A percentile compares a stretch with the other conserved stretches of the same genome.
Evolutionary conservation across 2,888 invertebrate species (phyloP).

Genomic region (Stictocephala bisonia): DNA sequence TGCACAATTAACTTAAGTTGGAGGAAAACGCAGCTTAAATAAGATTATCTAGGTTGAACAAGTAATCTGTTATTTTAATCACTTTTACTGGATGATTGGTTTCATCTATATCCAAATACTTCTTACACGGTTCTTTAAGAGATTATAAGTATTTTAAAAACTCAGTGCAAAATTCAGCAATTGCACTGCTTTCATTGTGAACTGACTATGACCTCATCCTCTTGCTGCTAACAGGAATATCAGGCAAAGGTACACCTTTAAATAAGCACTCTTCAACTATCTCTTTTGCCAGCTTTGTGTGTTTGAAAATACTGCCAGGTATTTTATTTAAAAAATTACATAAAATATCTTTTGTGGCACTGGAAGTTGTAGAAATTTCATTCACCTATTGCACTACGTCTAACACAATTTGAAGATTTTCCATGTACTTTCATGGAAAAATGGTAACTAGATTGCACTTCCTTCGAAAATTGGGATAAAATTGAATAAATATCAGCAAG

Average conservation of each 20-base stretch:
- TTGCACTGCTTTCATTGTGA: neutral
- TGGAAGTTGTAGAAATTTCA: too few species aligned
- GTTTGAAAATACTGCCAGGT: constrained; percentile 13
- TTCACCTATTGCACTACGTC: too few species aligned
- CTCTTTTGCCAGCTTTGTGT: neutral
- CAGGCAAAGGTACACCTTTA: neutral
- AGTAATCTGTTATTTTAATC: constrained; percentile 26
- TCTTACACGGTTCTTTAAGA: constrained; percentile 10
- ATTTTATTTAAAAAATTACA: constrained; percentile 14
- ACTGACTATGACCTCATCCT: neutral
- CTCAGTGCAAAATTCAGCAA: neutral
- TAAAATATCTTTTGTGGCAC: too few species aligned
- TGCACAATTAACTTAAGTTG: too few species aligned
- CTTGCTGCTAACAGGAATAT: constrained; percentile 29
- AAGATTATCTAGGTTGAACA: constrained; percentile 22
- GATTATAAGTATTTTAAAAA: constrained; percentile 28
- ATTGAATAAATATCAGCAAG: too few species aligned
- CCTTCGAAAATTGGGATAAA: too few species aligned
- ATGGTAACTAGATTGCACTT: too few species aligned
- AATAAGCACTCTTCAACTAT: neutral
- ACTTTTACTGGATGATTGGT: constrained; percentile 18
- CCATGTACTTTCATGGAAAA: too few species aligned
- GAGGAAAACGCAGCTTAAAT: too few species aligned
- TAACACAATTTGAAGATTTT: too few species aligned
- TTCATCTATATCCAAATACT: constrained; percentile 22